phyloP scores from a whole-genome alignment of 92 coral and sea anemone genomes.

The Isaurus tuberculatus region DNA sequence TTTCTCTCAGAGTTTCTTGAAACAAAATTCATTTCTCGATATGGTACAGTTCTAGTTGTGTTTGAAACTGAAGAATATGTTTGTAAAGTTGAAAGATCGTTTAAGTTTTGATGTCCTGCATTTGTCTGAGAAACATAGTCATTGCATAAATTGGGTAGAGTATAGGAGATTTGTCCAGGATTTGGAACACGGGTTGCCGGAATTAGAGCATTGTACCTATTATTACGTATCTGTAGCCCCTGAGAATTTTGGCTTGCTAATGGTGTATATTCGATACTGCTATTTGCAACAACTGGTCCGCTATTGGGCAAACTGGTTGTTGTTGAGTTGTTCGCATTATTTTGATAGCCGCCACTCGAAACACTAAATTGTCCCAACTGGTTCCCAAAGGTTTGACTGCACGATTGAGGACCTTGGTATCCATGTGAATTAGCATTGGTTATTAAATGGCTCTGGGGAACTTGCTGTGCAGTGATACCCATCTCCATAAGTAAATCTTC shows the following conservation, averaged over 20 bases:
- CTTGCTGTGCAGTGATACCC: neutral
- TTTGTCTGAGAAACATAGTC: neutral
- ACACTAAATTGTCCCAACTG: too few relatives aligned
- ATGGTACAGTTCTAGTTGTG: neutral
- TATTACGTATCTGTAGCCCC: neutral
- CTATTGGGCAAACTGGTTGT: neutral
- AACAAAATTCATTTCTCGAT: neutral
- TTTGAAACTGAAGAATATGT: neutral
- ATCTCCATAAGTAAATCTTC: neutral
- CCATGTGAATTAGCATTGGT: neutral
- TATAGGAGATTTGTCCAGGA: neutral
- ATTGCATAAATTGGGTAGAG: neutral
- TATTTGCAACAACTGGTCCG: neutral
- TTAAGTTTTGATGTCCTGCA: neutral
- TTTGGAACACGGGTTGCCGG: neutral
- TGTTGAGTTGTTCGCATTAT: neutral
- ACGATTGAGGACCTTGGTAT: neutral
- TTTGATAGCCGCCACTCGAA: neutral
- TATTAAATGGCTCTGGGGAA: neutral
- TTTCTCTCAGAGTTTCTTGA: neutral
- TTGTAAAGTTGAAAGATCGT: neutral
- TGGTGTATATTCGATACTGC: neutral
- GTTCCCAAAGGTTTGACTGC: too few relatives aligned
- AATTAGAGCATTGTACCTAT: neutral
- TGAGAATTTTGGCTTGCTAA: neutral